These are phyloP conservation scores for Caranx ignobilis DNA, from an alignment of 2,113 vertebrate genomes.

Conservation along the genomic window DNA sequence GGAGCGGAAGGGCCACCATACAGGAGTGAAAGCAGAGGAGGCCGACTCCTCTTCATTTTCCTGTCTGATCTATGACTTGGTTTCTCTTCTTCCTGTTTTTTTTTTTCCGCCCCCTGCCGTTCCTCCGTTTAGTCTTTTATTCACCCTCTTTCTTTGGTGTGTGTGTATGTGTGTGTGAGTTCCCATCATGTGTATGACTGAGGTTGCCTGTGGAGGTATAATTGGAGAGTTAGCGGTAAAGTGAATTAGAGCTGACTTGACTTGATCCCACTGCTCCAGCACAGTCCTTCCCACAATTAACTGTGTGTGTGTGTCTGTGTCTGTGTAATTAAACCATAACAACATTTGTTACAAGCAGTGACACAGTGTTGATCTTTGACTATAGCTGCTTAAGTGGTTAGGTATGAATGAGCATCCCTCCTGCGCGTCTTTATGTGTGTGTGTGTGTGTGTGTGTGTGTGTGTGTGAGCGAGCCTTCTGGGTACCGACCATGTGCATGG, in stretches of 20 bases:
- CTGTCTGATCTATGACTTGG: neutral
- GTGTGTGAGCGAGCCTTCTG: slow-evolving; percentile 16
- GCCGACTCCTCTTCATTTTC: slow-evolving; percentile 29
- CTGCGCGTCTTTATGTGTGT: neutral
- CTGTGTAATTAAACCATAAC: neutral
- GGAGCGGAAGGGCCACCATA: slow-evolving; percentile 9
- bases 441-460: slow-evolving; percentile 2
- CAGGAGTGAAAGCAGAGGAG: slow-evolving; percentile 14
- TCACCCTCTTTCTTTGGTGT: neutral
- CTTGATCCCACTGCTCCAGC: slow-evolving; percentile 42
- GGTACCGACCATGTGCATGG: slow-evolving; percentile 90
- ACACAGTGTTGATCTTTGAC: neutral
- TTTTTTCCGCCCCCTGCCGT: slow-evolving; percentile 7
- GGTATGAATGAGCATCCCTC: neutral
- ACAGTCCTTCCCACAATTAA: slow-evolving; percentile 44
- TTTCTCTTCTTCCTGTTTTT: slow-evolving; percentile 19
- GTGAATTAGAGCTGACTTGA: slow-evolving; percentile 67
- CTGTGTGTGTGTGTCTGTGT: slow-evolving; percentile 17
- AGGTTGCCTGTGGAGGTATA: slow-evolving; percentile 45
- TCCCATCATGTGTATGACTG: slow-evolving; percentile 32
- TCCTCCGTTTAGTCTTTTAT: slow-evolving; percentile 15
- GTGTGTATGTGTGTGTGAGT: slow-evolving; percentile 13
- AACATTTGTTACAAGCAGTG: slow-evolving; percentile 8
- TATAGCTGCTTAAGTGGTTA: neutral
- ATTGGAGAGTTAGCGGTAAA: slow-evolving; percentile 57